Evolutionary conservation across 2,113 vertebrate species (phyloP), one percentile per base, ranked within the genome.

Genomic region (Heterochromis multidens): DNA sequence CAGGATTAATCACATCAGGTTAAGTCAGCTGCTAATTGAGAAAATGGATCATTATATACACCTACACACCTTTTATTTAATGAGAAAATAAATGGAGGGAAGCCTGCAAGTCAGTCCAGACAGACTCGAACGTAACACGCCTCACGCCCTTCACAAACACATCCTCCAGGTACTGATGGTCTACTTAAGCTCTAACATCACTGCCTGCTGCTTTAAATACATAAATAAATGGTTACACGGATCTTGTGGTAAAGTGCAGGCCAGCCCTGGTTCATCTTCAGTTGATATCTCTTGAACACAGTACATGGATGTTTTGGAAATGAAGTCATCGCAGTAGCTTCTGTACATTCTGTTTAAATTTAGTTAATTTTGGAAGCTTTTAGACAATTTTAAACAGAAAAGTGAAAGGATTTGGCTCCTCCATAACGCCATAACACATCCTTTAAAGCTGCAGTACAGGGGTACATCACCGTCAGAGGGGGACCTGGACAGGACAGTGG

Each of bases 61-160:
- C 40, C 40, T 3, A 0, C 5, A 49, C 5, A 72, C 8, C 3
- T 49, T 12, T 72, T 9, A 8, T 21, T 21, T 3, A 54, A 54
- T 54, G 21, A 29, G 40, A 25, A 3, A 72, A 21, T 13, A 17
- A 49, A 29, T 29, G 25, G 40, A 12, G 40, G 16, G 11, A 72
- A 29, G 9, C 65, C 65, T 0, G 9, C 23, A 72, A 72, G 40
- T 29, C 23, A 46, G 40, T 49, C 16, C 40, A 49, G 16, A 49
- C 65, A 49, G 25, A 72, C 23, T 72, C n/a, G 6, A 72, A 3
- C 16, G 3, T 0, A 49, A 72, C 4, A 49, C 0, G 23, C 2
- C 8, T 31, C 25, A 0, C 0, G 1, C 40, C 49, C 65, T 40
- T 72, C 14, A 29, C 3, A 49, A 29, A 72, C 40, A 29, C 40